Evolutionary conservation across 1,140 invertebrate genomes (phyloP).

Genomic region (Ooceraea biroi): DNA sequence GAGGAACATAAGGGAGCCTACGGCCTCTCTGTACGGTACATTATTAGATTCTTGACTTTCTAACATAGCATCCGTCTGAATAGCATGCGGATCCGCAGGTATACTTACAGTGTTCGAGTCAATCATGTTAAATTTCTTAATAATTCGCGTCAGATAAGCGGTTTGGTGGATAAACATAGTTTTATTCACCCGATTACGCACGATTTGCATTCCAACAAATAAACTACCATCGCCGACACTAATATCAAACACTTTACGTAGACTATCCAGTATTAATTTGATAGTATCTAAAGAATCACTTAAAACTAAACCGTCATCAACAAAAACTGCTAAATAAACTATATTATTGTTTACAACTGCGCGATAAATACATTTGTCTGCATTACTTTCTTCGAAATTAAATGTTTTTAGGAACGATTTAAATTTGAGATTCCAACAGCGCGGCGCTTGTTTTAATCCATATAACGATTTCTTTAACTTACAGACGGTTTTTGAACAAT

Average conservation of each 20-base stretch:
- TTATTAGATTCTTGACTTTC: background rate
- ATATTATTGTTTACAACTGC: too few species aligned
- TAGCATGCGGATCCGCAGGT: conserved; percentile 1
- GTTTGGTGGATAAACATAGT: conserved; percentile 8
- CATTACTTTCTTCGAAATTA: background rate
- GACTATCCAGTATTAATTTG: too few species aligned
- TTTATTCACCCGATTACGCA: background rate
- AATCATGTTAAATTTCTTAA: conserved; percentile 18
- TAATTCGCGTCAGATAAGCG: background rate
- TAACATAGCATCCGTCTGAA: too few species aligned
- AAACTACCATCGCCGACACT: background rate
- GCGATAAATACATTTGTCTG: conserved; percentile 1
- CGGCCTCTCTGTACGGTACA: background rate
- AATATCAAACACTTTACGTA: background rate
- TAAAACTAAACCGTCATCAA: conserved; percentile 32
- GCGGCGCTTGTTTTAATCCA: conserved; percentile 30
- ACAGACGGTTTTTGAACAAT: background rate
- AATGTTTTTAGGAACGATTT: background rate
- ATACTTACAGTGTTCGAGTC: conserved; percentile 12
- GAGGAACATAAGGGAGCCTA: conserved; percentile 12
- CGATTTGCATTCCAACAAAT: conserved; percentile 25
- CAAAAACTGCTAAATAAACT: conserved; percentile 22
- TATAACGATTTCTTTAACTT: background rate
- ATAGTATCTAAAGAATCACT: too few species aligned
- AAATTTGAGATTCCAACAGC: conserved; percentile 30